Base-by-base conservation (phyloP, 2,797 vertebrate genomes). In the Hippopotamyrus pictus region DNA sequence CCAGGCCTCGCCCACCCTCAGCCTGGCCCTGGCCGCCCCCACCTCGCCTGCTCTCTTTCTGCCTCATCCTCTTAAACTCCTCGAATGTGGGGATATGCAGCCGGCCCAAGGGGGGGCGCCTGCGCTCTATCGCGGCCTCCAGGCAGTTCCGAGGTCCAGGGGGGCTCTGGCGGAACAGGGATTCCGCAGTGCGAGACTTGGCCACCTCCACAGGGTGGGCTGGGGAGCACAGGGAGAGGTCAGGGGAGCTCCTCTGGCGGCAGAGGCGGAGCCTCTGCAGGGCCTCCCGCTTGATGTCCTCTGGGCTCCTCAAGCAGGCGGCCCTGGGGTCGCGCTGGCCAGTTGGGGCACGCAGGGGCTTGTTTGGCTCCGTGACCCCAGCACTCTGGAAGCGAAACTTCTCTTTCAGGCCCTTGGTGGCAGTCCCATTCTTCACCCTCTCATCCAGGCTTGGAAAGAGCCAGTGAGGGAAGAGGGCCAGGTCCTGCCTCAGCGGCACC, bases 11-110 rank as follows among this genome's bases (percentile, higher is more conserved):
- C 9, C 82, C 83, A n/a, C 46, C 41, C 44, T 50, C 82, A 50
- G 54, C 90, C 17, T 89, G 90, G 17, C 88, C 87, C 85, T 92
- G 93, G 88, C 88, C 17, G n/a, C 73, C 89, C n/a, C 22, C 87
- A 22, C 44, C 89, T 62, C 85, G 87, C 59, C 89, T 87, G 51
- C 90, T 88, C 91, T 96, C 94, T 92, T 94, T 94, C 90, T 96
- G 95, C 89, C 96, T 97, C 97, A 98, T 98, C 91, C 91, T 96
- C 91, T 97, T 98, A 89, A 97, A 98, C 91, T 97, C 97, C 93
- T 98, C 97, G 89, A 99, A 98, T 1, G 96, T 97, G 1, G 97
- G 97, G 91, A 98, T 97, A 88, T 97, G 96, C 4, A 98, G 92
- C 11, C 94, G 95, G 2, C 95, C 96, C 89, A 94, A 92, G 9